Percentiles rank a stretch among this genome's conserved stretches.
Conservation (phyloP, 2,797 vertebrate species). For the Buceros bicornis region DNA sequence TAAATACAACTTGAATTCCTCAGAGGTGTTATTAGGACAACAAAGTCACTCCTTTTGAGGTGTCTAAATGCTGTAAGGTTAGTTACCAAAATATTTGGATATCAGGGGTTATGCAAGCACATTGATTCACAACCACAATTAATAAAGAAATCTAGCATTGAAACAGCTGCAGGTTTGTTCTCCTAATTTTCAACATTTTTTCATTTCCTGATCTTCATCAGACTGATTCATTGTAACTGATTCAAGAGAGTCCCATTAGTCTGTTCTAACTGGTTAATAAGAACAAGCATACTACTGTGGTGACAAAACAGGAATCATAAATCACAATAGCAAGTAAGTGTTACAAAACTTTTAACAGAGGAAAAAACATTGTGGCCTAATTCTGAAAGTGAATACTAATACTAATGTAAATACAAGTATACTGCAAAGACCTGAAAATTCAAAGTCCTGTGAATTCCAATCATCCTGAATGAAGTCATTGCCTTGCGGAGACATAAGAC, state of each 20-base stretch:
- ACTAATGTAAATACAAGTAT: neutral
- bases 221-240: neutral
- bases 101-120: neutral
- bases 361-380: neutral
- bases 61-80: neutral
- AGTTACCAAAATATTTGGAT: neutral
- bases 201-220: neutral
- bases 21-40: neutral
- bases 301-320: neutral
- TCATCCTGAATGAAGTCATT: neutral
- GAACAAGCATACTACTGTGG: neutral
- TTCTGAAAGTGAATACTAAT: neutral
- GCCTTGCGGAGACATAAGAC: neutral
- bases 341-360: neutral
- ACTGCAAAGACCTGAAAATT: neutral
- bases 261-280: neutral
- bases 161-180: neutral
- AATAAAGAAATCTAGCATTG: neutral
- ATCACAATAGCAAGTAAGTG: neutral
- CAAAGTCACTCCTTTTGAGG: neutral
- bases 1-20: neutral
- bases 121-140: neutral
- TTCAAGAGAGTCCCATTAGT: neutral
- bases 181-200: neutral
- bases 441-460: neutral